Evolutionary conservation across 2,888 invertebrate species (phyloP).

Genomic region (Heteromurus nitidus): DNA sequence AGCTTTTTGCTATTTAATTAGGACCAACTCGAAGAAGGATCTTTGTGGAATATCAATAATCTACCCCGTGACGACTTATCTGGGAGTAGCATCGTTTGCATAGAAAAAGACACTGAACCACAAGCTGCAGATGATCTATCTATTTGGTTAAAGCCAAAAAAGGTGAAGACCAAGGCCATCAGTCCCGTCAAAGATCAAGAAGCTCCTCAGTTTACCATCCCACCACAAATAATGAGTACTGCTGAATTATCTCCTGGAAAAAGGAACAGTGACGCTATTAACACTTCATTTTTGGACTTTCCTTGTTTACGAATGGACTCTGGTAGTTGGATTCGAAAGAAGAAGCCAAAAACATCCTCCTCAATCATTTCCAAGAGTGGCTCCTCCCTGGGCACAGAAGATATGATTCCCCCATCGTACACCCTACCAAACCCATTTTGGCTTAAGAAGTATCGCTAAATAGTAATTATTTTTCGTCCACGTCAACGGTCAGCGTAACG

Average conservation of each 20-base stretch:
- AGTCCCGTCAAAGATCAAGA: neutral
- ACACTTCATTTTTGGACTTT: constrained; percentile 57
- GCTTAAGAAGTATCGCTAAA: constrained; percentile 66
- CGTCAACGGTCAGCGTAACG: neutral
- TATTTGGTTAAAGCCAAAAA: constrained; percentile 68
- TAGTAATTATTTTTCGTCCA: neutral
- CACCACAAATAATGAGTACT: neutral
- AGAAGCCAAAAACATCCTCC: constrained; percentile 38
- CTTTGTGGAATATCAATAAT: too few species aligned
- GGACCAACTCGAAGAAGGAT: too few species aligned
- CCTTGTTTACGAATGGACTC: constrained; percentile 68
- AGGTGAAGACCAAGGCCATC: constrained; percentile 14
- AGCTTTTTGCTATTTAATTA: too few species aligned
- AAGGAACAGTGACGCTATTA: constrained; percentile 1
- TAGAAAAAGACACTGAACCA: constrained; percentile 37
- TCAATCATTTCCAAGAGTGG: neutral
- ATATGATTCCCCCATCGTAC: constrained; percentile 68
- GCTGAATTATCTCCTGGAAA: neutral
- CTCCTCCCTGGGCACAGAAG: constrained; percentile 42
- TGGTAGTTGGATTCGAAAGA: constrained; percentile 66
- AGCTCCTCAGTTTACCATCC: neutral
- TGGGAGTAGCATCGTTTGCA: constrained; percentile 62
- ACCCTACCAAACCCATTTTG: constrained; percentile 71
- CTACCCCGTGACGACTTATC: constrained; percentile 41
- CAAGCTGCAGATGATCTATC: constrained; percentile 51